Base-by-base conservation (phyloP, 2,113 vertebrate genomes). In the Paratilapia polleni region DNA sequence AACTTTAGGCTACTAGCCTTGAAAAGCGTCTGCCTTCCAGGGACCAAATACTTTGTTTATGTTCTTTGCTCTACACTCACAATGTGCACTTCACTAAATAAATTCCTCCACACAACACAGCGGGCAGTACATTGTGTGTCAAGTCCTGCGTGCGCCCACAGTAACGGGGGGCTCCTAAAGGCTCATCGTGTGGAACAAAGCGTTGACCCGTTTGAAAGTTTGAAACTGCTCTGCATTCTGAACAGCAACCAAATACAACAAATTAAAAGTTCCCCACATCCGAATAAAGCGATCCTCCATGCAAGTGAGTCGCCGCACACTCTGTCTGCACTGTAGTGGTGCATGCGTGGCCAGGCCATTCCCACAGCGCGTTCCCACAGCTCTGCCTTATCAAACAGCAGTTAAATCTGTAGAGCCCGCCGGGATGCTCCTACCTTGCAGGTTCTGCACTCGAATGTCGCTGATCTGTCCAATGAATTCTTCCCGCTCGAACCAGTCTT, bases 381-480 rank as follows among this genome's bases (percentile, higher is more conserved):
- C 54, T 2, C 61, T 4, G 31, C 19, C n/a, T 15, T 36, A 8
- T 17, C 7, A 58, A 78, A 52, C 38, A 60, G 10, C 38, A 14
- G 56, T 5, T 17, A 11, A 10, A 22, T 6, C 8, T 17, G 2
- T 15, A 8, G 12, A 56, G 38, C 3, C 19, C 14, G n/a, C 38
- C 58, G 11, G 28, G 75, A 54, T 85, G 60, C 47, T 81, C 85
- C n/a, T 91, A 98, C 97, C 97, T 97, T 98, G 97, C 58, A 98
- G 97, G 92, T 98, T 98, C 87, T 98, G 97, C 74, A 98, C 97
- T 83, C 97, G 96, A 92, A 98, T 97, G 96, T 98, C 97, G 96
- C 97, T 98, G 94, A 98, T 97, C 89, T 98, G 97, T 5, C 97
- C 97, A 94, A 98, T 98, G 26, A 98, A 95, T 92, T 98, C 97